Evolutionary conservation across 2,113 vertebrate genomes (phyloP), one percentile per base, ranked within the genome.

Genomic region (Ancistrus triradiatus): DNA sequence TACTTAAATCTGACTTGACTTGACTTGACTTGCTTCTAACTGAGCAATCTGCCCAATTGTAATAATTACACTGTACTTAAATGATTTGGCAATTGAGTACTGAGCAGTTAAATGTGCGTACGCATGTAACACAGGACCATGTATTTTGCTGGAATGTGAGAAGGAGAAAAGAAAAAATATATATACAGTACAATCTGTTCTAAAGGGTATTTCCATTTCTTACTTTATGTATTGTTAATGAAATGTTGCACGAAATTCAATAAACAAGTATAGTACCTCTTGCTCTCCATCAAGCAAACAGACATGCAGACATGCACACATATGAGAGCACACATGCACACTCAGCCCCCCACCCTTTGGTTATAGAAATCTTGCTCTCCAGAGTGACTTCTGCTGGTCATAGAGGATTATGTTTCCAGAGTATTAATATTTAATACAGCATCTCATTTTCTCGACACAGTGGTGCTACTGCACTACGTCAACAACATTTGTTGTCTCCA

Each of bases 401-500:
- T 56, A 77, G 79, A 84, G 33, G 80, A 79, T 83, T 69, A 50
- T 68, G 86, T 87, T 85, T 87, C 87, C 73, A 66, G 64, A 46
- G 79, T 84, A 80, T 90, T 78, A 85, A 90, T 86, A 86, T 87
- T 89, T 86, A 79, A 88, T 90, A 79, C 65, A 70, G 56, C 69
- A 74, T 82, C 73, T 78, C 73, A 42, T 67, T 75, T 83, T 75
- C 81, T 83, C 81, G 80, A 82, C 79, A 80, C 63, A 80, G 35
- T 81, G 78, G 81, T 77, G 78, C 75, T 83, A 86, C 75, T 83
- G 82, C 81, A 87, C 72, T 84, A 80, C 77, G 68, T 79, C 73
- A 80, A 85, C 83, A 85, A 70, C 59, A 33, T 40, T 28, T 24
- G 47, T 37, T 42, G 49, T 35, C 42, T 53, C 56, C 56, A 14